phyloP scores from a whole-genome alignment of 2,113 vertebrate species.

The Suncus etruscus region DNA sequence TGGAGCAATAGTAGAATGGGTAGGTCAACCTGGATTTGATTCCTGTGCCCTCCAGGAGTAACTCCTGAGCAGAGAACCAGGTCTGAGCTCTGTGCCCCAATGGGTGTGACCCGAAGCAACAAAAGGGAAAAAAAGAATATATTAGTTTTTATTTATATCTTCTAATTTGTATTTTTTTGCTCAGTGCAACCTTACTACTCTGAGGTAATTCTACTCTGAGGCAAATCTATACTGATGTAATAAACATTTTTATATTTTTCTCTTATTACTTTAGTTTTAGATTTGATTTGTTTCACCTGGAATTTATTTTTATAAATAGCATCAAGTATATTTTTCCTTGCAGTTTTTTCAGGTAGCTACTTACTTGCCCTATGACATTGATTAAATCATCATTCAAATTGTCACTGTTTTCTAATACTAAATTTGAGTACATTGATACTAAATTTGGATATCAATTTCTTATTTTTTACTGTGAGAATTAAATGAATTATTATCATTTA shows the following conservation, averaged over 20 bases:
- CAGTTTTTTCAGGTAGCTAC: conserved; percentile 10
- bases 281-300: conserved; percentile 24
- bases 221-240: no score
- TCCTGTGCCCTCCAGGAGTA: no score
- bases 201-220: not conserved
- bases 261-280: not conserved
- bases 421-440: not conserved
- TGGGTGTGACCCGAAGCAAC: no score
- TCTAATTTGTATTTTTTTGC: not conserved
- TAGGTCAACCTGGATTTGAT: no score
- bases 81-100: no score
- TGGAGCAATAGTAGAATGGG: no score
- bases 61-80: no score
- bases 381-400: not conserved
- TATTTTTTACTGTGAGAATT: no score
- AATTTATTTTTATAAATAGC: conserved; percentile 7
- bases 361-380: not conserved
- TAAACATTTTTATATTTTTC: not conserved
- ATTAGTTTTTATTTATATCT: not conserved
- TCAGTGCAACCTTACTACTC: not conserved
- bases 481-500: conserved; percentile 14
- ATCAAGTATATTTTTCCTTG: not conserved
- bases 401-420: not conserved
- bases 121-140: no score
- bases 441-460: no score